These are phyloP conservation scores for Mormyrops boulengeri DNA, from an alignment of 2,797 vertebrate genomes.

Conservation along the genomic window DNA sequence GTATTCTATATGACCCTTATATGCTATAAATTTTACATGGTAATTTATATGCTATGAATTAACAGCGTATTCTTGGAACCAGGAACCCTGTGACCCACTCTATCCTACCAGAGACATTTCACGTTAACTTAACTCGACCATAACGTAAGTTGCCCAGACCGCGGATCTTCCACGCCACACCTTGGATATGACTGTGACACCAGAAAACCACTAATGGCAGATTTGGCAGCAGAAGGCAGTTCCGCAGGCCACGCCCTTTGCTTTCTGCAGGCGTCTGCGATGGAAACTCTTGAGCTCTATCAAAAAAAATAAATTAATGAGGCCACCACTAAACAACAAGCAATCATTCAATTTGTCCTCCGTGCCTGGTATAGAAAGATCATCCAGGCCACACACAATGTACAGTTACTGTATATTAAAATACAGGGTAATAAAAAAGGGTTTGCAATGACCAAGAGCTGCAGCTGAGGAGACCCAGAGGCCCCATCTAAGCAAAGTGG, in stretches of 20 bases:
- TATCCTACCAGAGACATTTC: neutral
- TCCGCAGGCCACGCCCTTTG: neutral
- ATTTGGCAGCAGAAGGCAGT: conserved; percentile 31
- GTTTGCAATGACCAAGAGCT: neutral
- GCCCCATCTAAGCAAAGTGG: neutral
- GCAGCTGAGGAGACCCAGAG: neutral
- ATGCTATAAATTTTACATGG: neutral
- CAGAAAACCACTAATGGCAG: conserved; percentile 27
- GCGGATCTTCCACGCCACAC: neutral
- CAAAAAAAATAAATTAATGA: neutral
- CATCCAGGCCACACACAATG: neutral
- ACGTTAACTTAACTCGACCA: neutral
- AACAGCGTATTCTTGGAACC: neutral
- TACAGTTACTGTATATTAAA: neutral
- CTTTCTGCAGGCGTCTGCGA: conserved; percentile 16
- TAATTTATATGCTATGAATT: neutral
- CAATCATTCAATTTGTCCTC: conserved; percentile 10
- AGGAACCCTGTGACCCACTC: neutral
- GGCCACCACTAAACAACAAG: conserved; percentile 30
- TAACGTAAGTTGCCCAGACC: neutral
- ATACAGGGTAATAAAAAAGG: neutral
- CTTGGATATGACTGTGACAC: neutral
- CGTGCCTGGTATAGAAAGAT: neutral
- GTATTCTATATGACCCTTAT: neutral
- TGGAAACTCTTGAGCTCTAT: conserved; percentile 35